Percentiles rank a stretch among this genome's conserved stretches.
These are phyloP conservation scores for Tachuris rubrigastra DNA, from an alignment of 2,113 vertebrate species.

Conservation along the genomic window DNA sequence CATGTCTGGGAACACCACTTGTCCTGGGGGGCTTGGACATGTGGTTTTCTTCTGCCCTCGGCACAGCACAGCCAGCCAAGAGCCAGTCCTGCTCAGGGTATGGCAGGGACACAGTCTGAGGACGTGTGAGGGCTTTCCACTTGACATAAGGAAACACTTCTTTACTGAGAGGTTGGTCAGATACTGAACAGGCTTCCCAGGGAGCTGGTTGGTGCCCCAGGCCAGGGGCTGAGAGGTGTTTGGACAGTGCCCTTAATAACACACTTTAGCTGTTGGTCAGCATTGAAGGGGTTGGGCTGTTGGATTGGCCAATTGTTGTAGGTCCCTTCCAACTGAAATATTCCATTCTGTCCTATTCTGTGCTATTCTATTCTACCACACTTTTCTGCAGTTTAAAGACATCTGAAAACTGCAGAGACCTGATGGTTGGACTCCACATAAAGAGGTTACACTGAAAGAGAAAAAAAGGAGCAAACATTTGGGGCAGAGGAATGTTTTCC, in stretches of 20 bases:
- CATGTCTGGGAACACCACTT: not conserved
- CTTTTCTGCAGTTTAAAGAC: not conserved
- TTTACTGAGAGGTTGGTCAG: not conserved
- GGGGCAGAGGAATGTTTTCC: not conserved
- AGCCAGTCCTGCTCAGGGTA: not conserved
- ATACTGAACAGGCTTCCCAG: not conserved
- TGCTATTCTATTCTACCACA: not conserved
- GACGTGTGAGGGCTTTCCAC: not conserved
- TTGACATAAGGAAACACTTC: not conserved
- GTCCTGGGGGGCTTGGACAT: not conserved
- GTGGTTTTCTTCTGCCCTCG: not conserved
- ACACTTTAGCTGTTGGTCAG: not conserved
- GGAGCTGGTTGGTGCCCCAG: not conserved
- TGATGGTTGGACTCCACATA: rapidly evolving
- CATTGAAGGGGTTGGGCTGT: not conserved
- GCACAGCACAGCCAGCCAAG: not conserved
- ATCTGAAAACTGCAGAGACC: not conserved
- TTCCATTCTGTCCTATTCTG: not conserved
- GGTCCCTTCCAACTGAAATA: not conserved
- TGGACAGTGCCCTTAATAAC: not conserved
- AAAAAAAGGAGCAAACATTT: not conserved
- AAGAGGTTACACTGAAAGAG: not conserved
- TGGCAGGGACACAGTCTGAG: not conserved
- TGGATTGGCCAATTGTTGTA: not conserved
- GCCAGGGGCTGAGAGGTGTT: not conserved